These are phyloP conservation scores for Macquaria australasica DNA, from an alignment of 2,113 vertebrate genomes.

Conservation along the genomic window DNA sequence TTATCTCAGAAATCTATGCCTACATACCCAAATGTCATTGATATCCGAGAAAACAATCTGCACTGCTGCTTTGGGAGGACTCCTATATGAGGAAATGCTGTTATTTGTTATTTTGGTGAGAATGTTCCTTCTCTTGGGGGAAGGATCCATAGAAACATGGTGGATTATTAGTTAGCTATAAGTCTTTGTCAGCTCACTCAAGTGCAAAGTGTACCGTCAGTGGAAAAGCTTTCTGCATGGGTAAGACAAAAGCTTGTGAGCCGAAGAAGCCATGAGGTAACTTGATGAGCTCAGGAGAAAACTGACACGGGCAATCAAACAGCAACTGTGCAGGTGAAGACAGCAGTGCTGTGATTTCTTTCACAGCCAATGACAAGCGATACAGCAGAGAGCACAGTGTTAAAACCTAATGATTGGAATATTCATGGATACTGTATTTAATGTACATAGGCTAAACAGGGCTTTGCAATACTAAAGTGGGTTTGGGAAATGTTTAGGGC, in stretches of 20 bases:
- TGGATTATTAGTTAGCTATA: slow-evolving; percentile 53
- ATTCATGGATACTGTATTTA: slow-evolving; percentile 6
- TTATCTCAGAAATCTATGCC: neutral
- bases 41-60: neutral
- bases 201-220: slow-evolving; percentile 62
- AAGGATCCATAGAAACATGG: slow-evolving; percentile 50
- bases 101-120: slow-evolving; percentile 27
- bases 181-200: slow-evolving; percentile 44
- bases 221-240: slow-evolving; percentile 62
- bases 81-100: slow-evolving; percentile 4
- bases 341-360: neutral
- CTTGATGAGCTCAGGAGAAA: slow-evolving; percentile 50
- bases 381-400: slow-evolving; percentile 1
- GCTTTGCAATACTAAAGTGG: neutral
- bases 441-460: neutral
- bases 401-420: neutral
- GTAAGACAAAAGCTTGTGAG: slow-evolving; percentile 43
- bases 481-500: neutral
- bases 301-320: slow-evolving; percentile 31
- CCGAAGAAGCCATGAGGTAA: slow-evolving; percentile 32
- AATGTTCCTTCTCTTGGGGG: slow-evolving; percentile 17
- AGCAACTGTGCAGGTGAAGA: slow-evolving; percentile 14
- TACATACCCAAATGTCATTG: neutral
- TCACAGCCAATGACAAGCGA: neutral
- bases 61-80: slow-evolving; percentile 15